Evolutionary conservation across 1,140 invertebrate species (phyloP).

Genomic region (Penaeus vannamei): DNA sequence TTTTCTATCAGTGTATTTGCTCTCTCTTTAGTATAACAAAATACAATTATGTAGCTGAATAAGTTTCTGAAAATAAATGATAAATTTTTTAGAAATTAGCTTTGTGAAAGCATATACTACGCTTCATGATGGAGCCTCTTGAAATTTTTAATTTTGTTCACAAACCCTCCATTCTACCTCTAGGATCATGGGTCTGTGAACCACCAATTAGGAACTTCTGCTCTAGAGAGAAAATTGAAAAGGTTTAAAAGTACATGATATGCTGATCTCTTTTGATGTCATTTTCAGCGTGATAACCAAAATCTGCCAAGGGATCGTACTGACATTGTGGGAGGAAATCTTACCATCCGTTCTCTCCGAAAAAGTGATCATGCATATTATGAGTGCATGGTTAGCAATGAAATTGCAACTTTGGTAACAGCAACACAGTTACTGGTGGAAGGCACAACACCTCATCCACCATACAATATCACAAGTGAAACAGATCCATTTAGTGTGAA

Average conservation of each 20-base stretch:
- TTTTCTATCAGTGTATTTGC: too few species aligned
- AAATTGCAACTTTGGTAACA: slow-evolving; percentile 92
- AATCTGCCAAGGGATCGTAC: slow-evolving; percentile 85
- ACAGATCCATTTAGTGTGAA: slow-evolving; percentile 91
- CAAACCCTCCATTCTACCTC: too few species aligned
- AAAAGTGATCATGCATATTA: slow-evolving; percentile 94
- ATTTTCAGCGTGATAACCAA: slow-evolving; percentile 81
- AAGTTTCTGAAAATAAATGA: too few species aligned
- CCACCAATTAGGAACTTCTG: background rate
- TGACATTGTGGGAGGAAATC: slow-evolving; percentile 86
- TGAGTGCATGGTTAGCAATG: slow-evolving; percentile 92
- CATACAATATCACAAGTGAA: slow-evolving; percentile 90
- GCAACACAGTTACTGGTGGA: slow-evolving; percentile 93
- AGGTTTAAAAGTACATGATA: too few species aligned
- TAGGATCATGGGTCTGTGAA: background rate
- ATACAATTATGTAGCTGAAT: too few species aligned
- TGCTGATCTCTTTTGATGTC: slow-evolving; percentile 3
- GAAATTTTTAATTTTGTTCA: too few species aligned
- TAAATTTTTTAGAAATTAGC: too few species aligned
- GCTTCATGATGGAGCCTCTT: too few species aligned
- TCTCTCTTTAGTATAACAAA: too few species aligned
- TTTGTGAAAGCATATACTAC: too few species aligned
- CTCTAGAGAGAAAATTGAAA: too few species aligned
- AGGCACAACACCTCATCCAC: slow-evolving; percentile 95
- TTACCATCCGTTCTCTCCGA: slow-evolving; percentile 89